Conservation (phyloP, 2,888 invertebrate genomes). For the Isotomurus palustris region DNA sequence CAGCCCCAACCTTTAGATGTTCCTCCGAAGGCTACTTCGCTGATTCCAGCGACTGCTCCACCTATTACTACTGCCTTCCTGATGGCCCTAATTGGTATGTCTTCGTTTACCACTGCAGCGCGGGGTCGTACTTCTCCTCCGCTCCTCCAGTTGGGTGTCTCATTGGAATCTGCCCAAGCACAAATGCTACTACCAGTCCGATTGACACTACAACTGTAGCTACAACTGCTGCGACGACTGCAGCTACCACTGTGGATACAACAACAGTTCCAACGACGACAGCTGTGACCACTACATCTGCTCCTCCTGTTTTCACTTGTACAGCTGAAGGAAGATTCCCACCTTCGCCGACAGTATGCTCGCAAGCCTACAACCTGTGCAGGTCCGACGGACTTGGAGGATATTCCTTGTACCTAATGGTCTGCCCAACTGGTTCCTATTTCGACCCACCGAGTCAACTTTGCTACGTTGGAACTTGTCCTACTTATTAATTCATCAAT, state of each 20-base stretch:
- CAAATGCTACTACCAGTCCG: constrained; percentile 1
- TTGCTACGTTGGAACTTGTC: no score
- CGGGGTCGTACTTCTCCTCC: constrained; percentile 13
- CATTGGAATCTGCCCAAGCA: constrained; percentile 10
- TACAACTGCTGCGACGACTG: not conserved
- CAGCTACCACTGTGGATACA: not conserved
- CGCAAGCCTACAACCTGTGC: no score
- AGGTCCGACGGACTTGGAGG: no score
- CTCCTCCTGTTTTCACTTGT: not conserved
- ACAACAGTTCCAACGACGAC: not conserved
- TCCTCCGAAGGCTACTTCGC: no score
- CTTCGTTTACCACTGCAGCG: constrained; percentile 18
- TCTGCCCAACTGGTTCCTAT: no score
- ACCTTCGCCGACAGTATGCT: no score
- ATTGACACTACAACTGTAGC: not conserved
- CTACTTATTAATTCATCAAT: no score
- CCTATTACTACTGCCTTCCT: constrained; percentile 25
- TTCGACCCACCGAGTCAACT: no score
- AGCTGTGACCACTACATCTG: not conserved
- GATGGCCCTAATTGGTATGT: constrained; percentile 13
- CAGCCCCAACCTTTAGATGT: not conserved
- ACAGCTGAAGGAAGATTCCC: not conserved
- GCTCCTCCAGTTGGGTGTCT: constrained; percentile 7
- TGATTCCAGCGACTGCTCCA: no score
- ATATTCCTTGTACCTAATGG: no score